phyloP scores from a whole-genome alignment of 2,888 invertebrate genomes.

The Xylota segnis region DNA sequence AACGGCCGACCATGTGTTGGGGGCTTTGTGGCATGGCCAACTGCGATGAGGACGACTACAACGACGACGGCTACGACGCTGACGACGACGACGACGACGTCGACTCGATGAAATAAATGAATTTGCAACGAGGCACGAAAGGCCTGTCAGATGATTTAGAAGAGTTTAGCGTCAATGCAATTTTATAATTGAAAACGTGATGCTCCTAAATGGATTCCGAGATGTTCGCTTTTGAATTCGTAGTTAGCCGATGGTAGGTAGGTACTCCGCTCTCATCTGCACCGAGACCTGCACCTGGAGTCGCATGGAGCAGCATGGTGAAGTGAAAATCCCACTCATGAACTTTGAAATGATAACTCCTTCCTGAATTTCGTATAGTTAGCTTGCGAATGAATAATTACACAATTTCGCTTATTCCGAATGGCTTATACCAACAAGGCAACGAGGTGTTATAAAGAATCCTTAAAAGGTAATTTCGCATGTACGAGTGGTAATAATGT shows the following conservation, averaged over 20 bases:
- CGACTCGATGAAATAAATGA: constrained; percentile 71
- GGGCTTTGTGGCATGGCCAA: constrained; percentile 32
- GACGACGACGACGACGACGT: constrained; percentile 18
- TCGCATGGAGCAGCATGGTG: constrained; percentile 12
- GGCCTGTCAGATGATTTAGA: constrained; percentile 77
- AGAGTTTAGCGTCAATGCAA: constrained; percentile 77
- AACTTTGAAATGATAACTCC: constrained; percentile 58
- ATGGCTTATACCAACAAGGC: constrained; percentile 20
- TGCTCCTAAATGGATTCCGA: constrained; percentile 76
- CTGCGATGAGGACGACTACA: constrained; percentile 19
- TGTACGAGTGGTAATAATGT: constrained; percentile 38
- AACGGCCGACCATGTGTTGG: constrained; percentile 62
- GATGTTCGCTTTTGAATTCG: constrained; percentile 69
- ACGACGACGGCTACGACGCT: constrained; percentile 19
- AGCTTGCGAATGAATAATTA: constrained; percentile 70
- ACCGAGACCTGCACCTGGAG: not conserved
- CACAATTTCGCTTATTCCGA: constrained; percentile 61
- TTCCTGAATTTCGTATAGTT: constrained; percentile 60
- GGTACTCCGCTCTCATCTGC: not conserved
- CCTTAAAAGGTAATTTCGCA: constrained; percentile 50
- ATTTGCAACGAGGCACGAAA: constrained; percentile 76
- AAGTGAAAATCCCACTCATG: constrained; percentile 69
- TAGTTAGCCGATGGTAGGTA: constrained; percentile 50
- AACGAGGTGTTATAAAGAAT: constrained; percentile 58
- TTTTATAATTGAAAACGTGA: constrained; percentile 78